Evolutionary conservation across 2,888 invertebrate species (phyloP).

Genomic region (Epicampocera succincta): DNA sequence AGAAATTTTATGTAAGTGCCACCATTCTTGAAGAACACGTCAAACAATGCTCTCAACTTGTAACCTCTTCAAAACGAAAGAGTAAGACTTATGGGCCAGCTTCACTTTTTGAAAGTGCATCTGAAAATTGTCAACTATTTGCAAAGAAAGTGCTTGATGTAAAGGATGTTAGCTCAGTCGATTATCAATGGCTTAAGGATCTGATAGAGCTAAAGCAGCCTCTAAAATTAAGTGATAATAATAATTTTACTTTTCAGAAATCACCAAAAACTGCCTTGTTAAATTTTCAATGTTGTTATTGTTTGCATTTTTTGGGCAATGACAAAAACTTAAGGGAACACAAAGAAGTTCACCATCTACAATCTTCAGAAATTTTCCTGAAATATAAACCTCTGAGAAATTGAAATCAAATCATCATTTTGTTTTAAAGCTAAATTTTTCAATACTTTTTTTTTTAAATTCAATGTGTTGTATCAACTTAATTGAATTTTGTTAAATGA

Average conservation of each 20-base stretch:
- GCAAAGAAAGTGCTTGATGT: conserved; percentile 52
- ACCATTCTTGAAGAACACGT: conserved; percentile 20
- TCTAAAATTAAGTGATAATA: conserved; percentile 30
- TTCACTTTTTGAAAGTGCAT: conserved; percentile 4
- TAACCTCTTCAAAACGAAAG: conserved; percentile 41
- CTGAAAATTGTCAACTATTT: conserved; percentile 8
- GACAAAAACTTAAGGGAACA: conserved; percentile 59
- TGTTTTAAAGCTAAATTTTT: too few species aligned
- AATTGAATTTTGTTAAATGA: too few species aligned
- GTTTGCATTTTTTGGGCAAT: conserved; percentile 68
- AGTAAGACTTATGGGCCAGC: conserved; percentile 47
- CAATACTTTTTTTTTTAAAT: too few species aligned
- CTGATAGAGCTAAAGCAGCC: conserved; percentile 44
- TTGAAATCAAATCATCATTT: neutral
- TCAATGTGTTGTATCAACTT: too few species aligned
- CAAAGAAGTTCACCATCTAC: conserved; percentile 40
- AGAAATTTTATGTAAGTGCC: conserved; percentile 14
- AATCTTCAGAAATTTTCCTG: conserved; percentile 38
- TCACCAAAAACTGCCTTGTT: conserved; percentile 50
- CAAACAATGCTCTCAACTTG: conserved; percentile 30
- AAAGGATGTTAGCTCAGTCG: conserved; percentile 1
- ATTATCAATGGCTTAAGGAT: conserved; percentile 54
- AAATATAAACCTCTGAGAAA: conserved; percentile 50
- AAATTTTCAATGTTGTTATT: conserved; percentile 68
- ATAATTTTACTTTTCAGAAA: conserved; percentile 27